These are phyloP conservation scores for Phyto melanocephala DNA, from an alignment of 2,888 invertebrate species.

Conservation along the genomic window DNA sequence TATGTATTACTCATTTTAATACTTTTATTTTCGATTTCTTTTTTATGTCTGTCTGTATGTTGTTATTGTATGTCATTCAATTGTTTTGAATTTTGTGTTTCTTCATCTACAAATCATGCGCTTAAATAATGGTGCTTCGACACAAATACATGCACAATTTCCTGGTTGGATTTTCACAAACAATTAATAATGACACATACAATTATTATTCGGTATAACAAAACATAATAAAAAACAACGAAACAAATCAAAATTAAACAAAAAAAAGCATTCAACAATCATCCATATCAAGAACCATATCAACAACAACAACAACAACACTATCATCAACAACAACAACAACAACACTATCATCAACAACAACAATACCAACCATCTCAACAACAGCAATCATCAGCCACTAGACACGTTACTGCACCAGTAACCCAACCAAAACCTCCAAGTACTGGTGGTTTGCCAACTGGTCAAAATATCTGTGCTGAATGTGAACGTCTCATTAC, in stretches of 20 bases:
- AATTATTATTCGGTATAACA: background rate
- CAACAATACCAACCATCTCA: slow-evolving; percentile 67
- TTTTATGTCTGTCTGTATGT: slow-evolving; percentile 29
- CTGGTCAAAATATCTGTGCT: slow-evolving; percentile 96
- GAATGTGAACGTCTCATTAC: slow-evolving; percentile 98
- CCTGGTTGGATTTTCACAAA: background rate
- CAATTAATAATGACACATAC: slow-evolving; percentile 13
- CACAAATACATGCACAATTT: background rate
- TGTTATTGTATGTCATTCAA: slow-evolving; percentile 48
- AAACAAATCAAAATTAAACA: too few relatives aligned
- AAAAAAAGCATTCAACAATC: slow-evolving; percentile 67
- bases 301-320: slow-evolving; percentile 68
- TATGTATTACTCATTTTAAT: slow-evolving; percentile 2
- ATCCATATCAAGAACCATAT: slow-evolving; percentile 66
- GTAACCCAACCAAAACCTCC: slow-evolving; percentile 84
- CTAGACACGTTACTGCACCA: slow-evolving; percentile 87
- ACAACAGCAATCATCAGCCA: slow-evolving; percentile 72
- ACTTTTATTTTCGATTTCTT: slow-evolving; percentile 50
- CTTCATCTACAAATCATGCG: slow-evolving; percentile 16
- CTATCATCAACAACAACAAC: too few relatives aligned
- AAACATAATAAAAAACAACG: background rate
- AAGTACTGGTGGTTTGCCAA: slow-evolving; percentile 86
- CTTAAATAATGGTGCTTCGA: background rate
- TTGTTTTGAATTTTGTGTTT: background rate
- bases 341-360: too few relatives aligned